Conservation (phyloP, 37 sponge, comb jelly and placozoan species). For the Geodia barretti region DNA sequence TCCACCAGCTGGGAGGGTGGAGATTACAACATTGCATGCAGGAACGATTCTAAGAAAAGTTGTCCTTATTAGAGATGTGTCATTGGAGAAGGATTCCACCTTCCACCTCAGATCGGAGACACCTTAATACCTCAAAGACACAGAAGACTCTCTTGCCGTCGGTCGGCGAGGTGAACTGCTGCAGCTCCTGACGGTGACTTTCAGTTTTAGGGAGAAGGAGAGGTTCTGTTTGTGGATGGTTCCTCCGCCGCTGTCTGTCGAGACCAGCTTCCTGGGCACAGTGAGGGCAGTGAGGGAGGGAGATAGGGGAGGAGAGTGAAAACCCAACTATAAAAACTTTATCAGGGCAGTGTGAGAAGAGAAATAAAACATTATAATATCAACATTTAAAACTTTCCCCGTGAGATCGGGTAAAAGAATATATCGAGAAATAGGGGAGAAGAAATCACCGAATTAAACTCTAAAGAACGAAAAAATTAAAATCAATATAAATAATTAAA, state of each 20-base stretch:
- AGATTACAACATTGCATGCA: no score
- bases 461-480: not conserved
- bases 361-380: no score
- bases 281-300: conserved; percentile 2
- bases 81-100: no score
- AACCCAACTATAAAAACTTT: not conserved
- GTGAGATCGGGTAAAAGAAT: no score
- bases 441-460: no score
- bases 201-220: conserved; percentile 30
- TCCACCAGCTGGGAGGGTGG: conserved; percentile 11
- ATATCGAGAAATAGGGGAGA: no score
- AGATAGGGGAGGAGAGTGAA: not conserved
- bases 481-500: not conserved
- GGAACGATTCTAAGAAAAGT: no score
- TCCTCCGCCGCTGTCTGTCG: conserved; percentile 1
- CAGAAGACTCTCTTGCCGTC: conserved; percentile 37
- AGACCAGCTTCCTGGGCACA: not conserved
- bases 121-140: conserved; percentile 36
- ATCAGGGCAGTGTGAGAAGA: no score
- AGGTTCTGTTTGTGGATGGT: conserved; percentile 35
- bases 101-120: no score
- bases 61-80: no score
- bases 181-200: conserved; percentile 56
- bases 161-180: not conserved
- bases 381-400: no score